Evolutionary conservation across 1,140 invertebrate genomes (phyloP), one percentile per base, ranked within the genome.

Genomic region (Eupeodes corollae): DNA sequence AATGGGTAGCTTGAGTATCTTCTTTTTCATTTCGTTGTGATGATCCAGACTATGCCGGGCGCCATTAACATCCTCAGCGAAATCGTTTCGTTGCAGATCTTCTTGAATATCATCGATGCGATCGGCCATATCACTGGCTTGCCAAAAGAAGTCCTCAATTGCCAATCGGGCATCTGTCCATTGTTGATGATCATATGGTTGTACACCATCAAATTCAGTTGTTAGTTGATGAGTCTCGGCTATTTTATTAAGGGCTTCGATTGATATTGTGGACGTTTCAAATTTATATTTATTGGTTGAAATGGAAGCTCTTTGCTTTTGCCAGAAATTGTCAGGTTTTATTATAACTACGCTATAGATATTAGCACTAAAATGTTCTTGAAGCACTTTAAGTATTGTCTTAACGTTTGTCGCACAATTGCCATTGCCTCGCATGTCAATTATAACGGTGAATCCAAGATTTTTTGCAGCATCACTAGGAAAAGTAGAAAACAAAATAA

Each of bases 261-360:
- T 78, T 67, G 90, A 92, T 67, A 98, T 91, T 73, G 96, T 88
- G 62, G 85, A 89, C 59, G 92, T 94, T 91, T 98, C 94, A 79
- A 98, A 98, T 73, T 94, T 96, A 75, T 97, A 98, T 77, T 98
- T 98, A 67, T 94, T 88, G 73, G 88, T 92, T 57, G 88, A 91
- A 60, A 98, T 78, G 45, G 89, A 93, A 56, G 93, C 96, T 60
- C 93, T 83, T 73, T 98, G 93, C 73, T 98, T 98, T 71, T 98
- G 93, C 93, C 94, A 98, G 75, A 98, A 98, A 68, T 95, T 98
- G 62, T 98, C 95, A 54, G 94, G 92, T 72, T 98, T 97, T 53
- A 98, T 94, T 64, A 99, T 92, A 59, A 91, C 89, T 50, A 90
- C 91, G 66, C 85, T 81, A 67, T 94, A 85, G 56, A 95, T 83